Conservation (phyloP, 2,888 invertebrate species). For the Nesidiocoris tenuis region DNA sequence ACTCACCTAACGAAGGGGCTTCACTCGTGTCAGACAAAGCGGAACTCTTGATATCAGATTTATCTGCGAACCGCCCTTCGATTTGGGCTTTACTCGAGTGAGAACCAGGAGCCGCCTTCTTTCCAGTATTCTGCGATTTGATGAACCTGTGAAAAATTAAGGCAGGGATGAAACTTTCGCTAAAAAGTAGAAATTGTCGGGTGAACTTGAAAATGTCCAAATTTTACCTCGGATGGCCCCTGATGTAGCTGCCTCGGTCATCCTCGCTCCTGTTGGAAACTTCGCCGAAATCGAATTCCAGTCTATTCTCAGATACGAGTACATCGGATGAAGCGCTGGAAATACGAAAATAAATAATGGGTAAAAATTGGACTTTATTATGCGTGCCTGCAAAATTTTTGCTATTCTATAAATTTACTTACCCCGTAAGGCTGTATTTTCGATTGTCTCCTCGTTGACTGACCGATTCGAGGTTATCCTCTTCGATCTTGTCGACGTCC, state of each 20-base stretch:
- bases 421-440: constrained; percentile 57
- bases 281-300: constrained; percentile 71
- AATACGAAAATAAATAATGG: constrained; percentile 1
- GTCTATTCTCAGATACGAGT: constrained; percentile 55
- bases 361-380: no score
- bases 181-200: no score
- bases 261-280: constrained; percentile 59
- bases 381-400: no score
- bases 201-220: background rate
- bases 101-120: constrained; percentile 78
- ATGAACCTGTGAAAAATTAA: constrained; percentile 63
- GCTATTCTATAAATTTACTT: no score
- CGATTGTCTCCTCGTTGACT: constrained; percentile 54
- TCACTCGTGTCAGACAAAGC: constrained; percentile 86
- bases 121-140: constrained; percentile 79
- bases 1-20: constrained; percentile 74
- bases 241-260: constrained; percentile 58
- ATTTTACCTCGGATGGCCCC: constrained; percentile 55
- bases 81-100: constrained; percentile 85
- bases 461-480: constrained; percentile 54
- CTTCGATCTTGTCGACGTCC: constrained; percentile 53
- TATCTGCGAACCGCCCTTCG: constrained; percentile 60
- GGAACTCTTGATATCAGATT: constrained; percentile 62
- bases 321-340: constrained; percentile 52
- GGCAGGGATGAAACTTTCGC: background rate